phyloP scores from a whole-genome alignment of 1,140 invertebrate genomes.

The Samia ricini region DNA sequence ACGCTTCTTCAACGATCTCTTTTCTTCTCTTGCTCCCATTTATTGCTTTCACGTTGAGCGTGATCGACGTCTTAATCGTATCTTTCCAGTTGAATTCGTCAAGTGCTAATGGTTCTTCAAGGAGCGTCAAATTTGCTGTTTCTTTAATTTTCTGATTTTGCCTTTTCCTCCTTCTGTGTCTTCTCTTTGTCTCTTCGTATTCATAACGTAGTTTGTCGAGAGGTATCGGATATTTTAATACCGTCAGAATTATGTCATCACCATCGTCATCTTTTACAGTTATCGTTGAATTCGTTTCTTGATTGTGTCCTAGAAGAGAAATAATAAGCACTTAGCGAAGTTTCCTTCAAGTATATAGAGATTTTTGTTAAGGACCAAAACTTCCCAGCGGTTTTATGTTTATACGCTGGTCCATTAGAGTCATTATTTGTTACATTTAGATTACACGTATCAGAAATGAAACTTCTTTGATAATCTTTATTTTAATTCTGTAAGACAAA shows the following conservation, averaged over 20 bases:
- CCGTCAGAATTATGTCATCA: slow-evolving; percentile 35
- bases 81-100: slow-evolving; percentile 24
- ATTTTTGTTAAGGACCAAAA: no score
- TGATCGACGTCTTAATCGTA: slow-evolving; percentile 16
- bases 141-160: slow-evolving; percentile 15
- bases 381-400: no score
- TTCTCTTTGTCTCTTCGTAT: slow-evolving; percentile 22
- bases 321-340: no score
- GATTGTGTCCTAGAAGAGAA: slow-evolving; percentile 59
- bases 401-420: no score
- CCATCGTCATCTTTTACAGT: slow-evolving; percentile 51
- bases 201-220: slow-evolving; percentile 35
- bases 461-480: no score
- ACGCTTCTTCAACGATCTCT: slow-evolving; percentile 19
- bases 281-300: slow-evolving; percentile 47
- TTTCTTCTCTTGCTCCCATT: slow-evolving; percentile 9
- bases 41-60: slow-evolving; percentile 31
- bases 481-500: no score
- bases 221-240: slow-evolving; percentile 45
- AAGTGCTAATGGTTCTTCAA: slow-evolving; percentile 42
- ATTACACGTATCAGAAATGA: no score
- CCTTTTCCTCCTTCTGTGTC: neutral
- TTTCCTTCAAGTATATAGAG: no score
- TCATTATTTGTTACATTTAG: no score
- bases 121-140: slow-evolving; percentile 19